Evolutionary conservation across 2,888 invertebrate species (phyloP).

Genomic region (Torymus aiolomorphi): DNA sequence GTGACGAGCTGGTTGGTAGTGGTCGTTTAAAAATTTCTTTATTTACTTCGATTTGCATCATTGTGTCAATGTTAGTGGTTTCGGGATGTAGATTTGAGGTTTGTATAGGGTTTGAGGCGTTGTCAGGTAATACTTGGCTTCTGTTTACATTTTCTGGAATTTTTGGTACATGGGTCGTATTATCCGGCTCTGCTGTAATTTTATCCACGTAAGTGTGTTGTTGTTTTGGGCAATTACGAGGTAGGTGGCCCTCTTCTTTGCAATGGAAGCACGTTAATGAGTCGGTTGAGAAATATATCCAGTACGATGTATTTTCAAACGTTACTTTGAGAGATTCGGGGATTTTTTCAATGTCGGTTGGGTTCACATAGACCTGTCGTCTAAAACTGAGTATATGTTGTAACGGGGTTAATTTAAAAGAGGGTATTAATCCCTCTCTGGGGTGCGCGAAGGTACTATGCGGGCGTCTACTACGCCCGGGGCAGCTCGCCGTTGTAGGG

Average conservation of each 20-base stretch:
- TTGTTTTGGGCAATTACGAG: slow-evolving; percentile 74
- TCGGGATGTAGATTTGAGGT: too few species aligned
- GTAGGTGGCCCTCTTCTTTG: slow-evolving; percentile 22
- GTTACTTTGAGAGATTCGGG: not conserved
- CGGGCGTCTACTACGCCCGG: too few species aligned
- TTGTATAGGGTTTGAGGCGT: too few species aligned
- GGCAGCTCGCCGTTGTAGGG: too few species aligned
- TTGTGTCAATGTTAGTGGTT: not conserved
- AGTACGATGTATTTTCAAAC: slow-evolving; percentile 10
- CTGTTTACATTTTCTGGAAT: too few species aligned
- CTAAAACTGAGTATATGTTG: too few species aligned
- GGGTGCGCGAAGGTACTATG: too few species aligned
- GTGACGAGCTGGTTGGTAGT: not conserved
- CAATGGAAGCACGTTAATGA: not conserved
- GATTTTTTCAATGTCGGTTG: not conserved
- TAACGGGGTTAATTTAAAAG: too few species aligned
- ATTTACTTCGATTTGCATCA: not conserved
- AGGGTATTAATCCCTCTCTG: too few species aligned
- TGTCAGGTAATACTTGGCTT: too few species aligned
- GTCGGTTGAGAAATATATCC: slow-evolving; percentile 21
- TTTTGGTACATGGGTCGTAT: too few species aligned
- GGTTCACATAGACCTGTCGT: not conserved
- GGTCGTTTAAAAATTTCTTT: not conserved
- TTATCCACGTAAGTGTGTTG: not conserved
- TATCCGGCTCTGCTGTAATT: too few species aligned